Conservation (phyloP, 2,113 vertebrate species). For the Ptilorrhoa leucosticta region DNA sequence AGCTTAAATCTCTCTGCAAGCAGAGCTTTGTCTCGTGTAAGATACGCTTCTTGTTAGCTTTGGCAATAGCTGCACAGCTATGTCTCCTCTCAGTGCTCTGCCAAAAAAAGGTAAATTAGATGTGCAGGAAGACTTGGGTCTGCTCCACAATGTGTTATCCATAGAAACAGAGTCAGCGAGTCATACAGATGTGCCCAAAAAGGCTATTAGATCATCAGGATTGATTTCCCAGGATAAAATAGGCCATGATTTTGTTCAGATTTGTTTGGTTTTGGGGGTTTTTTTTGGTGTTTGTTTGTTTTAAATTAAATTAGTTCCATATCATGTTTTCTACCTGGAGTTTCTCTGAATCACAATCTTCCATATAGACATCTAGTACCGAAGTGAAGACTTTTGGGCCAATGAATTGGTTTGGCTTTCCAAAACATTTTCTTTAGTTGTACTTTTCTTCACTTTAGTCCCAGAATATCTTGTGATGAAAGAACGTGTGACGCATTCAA, state of each 20-base stretch:
- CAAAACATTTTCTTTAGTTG: background rate
- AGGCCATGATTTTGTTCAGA: background rate
- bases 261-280: background rate
- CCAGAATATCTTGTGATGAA: background rate
- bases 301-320: background rate
- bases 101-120: slow-evolving; percentile 35
- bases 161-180: background rate
- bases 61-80: background rate
- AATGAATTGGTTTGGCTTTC: background rate
- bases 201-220: background rate
- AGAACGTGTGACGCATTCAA: background rate
- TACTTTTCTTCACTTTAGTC: background rate
- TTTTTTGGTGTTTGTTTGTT: background rate
- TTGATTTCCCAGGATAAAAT: background rate
- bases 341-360: background rate
- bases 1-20: background rate
- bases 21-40: background rate
- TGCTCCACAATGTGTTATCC: background rate
- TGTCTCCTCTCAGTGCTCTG: background rate
- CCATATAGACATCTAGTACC: background rate
- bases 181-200: background rate
- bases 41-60: background rate
- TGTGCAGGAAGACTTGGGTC: background rate
- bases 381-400: background rate
- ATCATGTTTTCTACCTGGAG: background rate